Base-by-base conservation (phyloP, 2,113 vertebrate genomes). In the Ageneiosus marmoratus region DNA sequence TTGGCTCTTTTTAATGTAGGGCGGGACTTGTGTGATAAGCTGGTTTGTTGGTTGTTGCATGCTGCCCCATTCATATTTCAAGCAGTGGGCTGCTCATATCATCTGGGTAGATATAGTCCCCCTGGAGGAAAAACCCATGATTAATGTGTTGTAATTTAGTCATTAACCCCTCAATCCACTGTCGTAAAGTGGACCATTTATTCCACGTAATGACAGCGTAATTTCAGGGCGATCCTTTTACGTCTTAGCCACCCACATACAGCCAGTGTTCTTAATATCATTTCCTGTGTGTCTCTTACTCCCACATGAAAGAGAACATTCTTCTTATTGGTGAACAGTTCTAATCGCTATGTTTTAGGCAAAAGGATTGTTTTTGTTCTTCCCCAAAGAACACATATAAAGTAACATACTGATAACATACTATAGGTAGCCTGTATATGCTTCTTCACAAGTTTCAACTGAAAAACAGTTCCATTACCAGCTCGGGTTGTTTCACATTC, bases 61-160 rank as follows among this genome's bases (percentile, higher is more conserved):
- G 8, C 34, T 20, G 63, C 32, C 7, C 32, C 63, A 67, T 72
- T 46, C 69, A 48, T 72, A 72, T 72, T 46, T 48, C 69, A 48
- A 72, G 13, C 41, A 8, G 15, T 48, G 1, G 69, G 69, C 69
- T 48, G 44, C 46, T 48, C 44, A 48, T 73, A 27, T 73, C 41
- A 73, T 48, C 2, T n/a, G 44, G 69, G 53, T 50, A 44, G 53
- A 75, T 60, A 76, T 13, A 60, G 62, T 24, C 34, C 20, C 74
- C 11, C 32, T n/a, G 56, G 46, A 63, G 63, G 78, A 77, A 84
- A 78, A 65, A 51, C 65, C 77, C 72, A 69, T 86, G 77, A 85
- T 86, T 85, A 88, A 78, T 67, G 81, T 79, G 75, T 76, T 65
- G 60, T 50, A 74, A 62, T 76, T 85, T 87, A 88, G 80, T 72